A percentile compares a stretch with the other conserved stretches of the same genome.
These are phyloP conservation scores for Oscheius sp. DNA, from an alignment of 1,140 invertebrate species.

Conservation along the genomic window DNA sequence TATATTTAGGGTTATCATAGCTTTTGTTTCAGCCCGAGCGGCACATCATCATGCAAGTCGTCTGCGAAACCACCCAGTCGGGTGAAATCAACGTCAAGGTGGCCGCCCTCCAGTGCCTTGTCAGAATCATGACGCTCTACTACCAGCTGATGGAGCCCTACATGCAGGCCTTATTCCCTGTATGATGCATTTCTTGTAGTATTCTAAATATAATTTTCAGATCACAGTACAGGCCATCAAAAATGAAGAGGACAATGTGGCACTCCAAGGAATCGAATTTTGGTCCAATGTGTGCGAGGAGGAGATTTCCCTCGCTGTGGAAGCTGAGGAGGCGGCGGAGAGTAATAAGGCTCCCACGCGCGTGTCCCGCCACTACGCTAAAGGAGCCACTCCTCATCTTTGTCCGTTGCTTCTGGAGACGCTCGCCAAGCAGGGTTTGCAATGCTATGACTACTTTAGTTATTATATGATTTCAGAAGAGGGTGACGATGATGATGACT, in stretches of 20 bases:
- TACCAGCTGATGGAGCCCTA: conserved; percentile 99
- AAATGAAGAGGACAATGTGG: conserved; percentile 88
- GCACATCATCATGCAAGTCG: conserved; percentile 98
- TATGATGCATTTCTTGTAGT: background rate
- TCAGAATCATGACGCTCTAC: conserved; percentile 97
- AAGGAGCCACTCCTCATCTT: conserved; percentile 89
- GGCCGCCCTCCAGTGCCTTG: conserved; percentile 92
- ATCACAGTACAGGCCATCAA: conserved; percentile 99
- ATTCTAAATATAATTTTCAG: conserved; percentile 56
- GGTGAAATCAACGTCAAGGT: conserved; percentile 82
- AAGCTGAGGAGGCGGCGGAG: conserved; percentile 86
- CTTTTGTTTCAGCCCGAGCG: conserved; percentile 73
- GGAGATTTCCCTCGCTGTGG: conserved; percentile 92
- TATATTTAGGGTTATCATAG: background rate
- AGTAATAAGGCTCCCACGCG: conserved; percentile 61
- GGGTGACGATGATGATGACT: conserved; percentile 92
- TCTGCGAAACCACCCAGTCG: conserved; percentile 77
- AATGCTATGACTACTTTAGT: background rate
- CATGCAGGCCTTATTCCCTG: conserved; percentile 79
- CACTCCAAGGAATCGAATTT: conserved; percentile 98
- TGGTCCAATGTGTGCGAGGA: conserved; percentile 99
- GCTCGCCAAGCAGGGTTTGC: conserved; percentile 70
- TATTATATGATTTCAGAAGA: conserved; percentile 56
- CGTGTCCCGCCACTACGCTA: conserved; percentile 84
- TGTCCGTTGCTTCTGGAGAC: conserved; percentile 89